Base-by-base conservation (phyloP, 2,888 invertebrate species). In the Dasysyrphus tricinctus region DNA sequence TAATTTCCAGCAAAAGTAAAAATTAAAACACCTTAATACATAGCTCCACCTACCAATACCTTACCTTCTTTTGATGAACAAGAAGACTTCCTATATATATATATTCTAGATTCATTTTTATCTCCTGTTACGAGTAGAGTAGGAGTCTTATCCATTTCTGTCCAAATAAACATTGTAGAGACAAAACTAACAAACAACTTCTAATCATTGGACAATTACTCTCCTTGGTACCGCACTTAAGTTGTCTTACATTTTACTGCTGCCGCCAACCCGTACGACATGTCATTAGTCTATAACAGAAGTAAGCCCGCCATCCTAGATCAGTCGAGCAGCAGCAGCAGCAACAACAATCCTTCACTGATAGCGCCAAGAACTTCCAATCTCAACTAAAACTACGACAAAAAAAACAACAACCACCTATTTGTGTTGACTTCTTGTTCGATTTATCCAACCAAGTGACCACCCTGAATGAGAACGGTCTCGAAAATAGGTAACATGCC, bases 211-310 rank as follows among this genome's bases (percentile, higher is more conserved):
- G 56, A 70, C 81, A 81, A 81, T 77, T 78, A 78, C 75, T 78
- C 74, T 69, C 44, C 47, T 16, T 67, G 34, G 69, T 51, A 44
- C 59, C 67, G 84, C 84, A 85, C 80, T 80, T 85, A 85, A 77
- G 85, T 75, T 78, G 81, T 81, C 70, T 78, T 70, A 65, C 73
- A 86, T 78, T 86, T 86, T 81, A 86, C 81, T 69, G 49, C 80
- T 54, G 81, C 74, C 82, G 81, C 82, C 82, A 79, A 72, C 72
- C 69, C 63, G 37, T 47, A 54, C 67, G 86, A 86, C 82, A 82
- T 82, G 78, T 79, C 86, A 86, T 86, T 86, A 82, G 78, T 82
- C 75, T 67, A 34, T 32, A 12, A 12, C 7, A 42, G 24, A 39
- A 39, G 39, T 24, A 14, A 69, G 51, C 12, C 73, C 16, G 8